Conservation (phyloP, 2,113 vertebrate genomes). For the Lycocorax pyrrhopterus region DNA sequence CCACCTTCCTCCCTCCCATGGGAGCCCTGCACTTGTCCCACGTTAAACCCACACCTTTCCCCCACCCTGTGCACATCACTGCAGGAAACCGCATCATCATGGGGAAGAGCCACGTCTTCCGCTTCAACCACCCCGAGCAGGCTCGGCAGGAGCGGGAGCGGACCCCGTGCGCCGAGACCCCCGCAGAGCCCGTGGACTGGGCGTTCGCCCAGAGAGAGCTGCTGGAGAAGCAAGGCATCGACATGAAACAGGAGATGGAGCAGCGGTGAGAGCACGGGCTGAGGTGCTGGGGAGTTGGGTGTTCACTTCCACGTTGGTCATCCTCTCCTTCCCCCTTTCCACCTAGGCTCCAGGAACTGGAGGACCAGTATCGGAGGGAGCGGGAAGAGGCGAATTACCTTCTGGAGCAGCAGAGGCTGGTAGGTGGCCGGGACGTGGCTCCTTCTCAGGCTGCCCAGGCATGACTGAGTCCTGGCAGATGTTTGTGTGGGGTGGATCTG, state of each 20-base stretch:
- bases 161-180: slow-evolving; percentile 89
- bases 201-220: slow-evolving; percentile 94
- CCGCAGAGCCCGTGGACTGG: slow-evolving; percentile 92
- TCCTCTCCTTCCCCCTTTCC: not conserved
- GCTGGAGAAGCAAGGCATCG: slow-evolving; percentile 96
- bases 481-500: not conserved
- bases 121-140: slow-evolving; percentile 97
- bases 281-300: not conserved
- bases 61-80: rapidly evolving
- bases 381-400: slow-evolving; percentile 93
- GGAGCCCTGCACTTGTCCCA: not conserved
- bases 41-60: not conserved
- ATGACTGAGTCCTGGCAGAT: not conserved
- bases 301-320: not conserved
- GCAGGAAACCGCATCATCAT: slow-evolving; percentile 96
- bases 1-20: rapidly evolving
- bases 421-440: slow-evolving; percentile 51
- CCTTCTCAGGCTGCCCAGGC: not conserved
- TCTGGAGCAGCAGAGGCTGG: slow-evolving; percentile 95
- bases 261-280: slow-evolving; percentile 79
- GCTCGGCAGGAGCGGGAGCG: slow-evolving; percentile 90
- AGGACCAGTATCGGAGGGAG: slow-evolving; percentile 94
- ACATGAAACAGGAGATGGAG: slow-evolving; percentile 99
- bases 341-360: slow-evolving; percentile 90
- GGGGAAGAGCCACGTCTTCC: slow-evolving; percentile 97